Percentiles rank a stretch among this genome's conserved stretches.
Conservation (phyloP, 2,888 invertebrate species). For the Drosophila yooni region DNA sequence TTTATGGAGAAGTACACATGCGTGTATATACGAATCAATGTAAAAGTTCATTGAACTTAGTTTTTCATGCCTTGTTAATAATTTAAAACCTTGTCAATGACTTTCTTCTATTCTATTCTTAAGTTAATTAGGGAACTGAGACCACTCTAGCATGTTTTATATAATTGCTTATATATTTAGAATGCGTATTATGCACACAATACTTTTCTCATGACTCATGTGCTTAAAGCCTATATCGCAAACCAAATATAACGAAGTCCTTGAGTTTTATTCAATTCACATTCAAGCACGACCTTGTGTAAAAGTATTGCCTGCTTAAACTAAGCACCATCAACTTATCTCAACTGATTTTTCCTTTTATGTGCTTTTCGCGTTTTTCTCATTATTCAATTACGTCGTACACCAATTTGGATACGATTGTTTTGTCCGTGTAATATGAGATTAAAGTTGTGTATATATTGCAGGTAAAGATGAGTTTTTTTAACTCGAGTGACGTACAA, state of each 20-base stretch:
- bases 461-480: slow-evolving; percentile 32
- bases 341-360: slow-evolving; percentile 4
- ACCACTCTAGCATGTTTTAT: background rate
- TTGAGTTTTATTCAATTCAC: slow-evolving; percentile 3
- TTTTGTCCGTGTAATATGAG: background rate
- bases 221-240: background rate
- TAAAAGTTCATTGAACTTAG: slow-evolving; percentile 33
- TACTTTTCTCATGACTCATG: background rate
- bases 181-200: background rate
- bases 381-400: background rate
- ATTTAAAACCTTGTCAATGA: background rate
- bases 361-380: slow-evolving; percentile 3
- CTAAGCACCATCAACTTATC: background rate
- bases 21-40: background rate
- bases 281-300: slow-evolving; percentile 1
- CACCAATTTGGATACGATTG: background rate
- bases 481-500: slow-evolving; percentile 1
- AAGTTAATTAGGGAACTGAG: background rate
- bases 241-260: background rate
- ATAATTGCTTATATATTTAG: background rate
- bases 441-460: slow-evolving; percentile 1
- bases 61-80: background rate
- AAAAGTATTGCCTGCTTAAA: slow-evolving; percentile 1
- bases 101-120: background rate
- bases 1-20: background rate